Conservation (phyloP, 1,140 invertebrate species). For the Ceratina japonica region DNA sequence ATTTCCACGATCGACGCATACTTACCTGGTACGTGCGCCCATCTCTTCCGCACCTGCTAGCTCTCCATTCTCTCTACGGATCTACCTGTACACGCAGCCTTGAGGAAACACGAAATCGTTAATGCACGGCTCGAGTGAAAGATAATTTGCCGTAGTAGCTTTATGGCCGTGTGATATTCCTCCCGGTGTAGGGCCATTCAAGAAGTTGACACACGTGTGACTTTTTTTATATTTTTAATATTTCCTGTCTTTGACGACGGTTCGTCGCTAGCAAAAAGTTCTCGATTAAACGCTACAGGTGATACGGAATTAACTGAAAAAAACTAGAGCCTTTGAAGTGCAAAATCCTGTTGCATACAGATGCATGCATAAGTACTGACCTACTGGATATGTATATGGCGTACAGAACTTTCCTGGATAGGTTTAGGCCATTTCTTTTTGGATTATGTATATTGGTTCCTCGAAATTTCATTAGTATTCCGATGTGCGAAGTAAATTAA, state of each 20-base stretch:
- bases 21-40: constrained; percentile 18
- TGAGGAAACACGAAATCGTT: constrained; percentile 5
- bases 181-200: too few relatives aligned
- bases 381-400: not conserved
- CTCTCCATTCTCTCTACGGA: not conserved
- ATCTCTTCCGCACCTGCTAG: not conserved
- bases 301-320: too few relatives aligned
- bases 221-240: too few relatives aligned
- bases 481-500: too few relatives aligned
- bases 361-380: too few relatives aligned
- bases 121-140: not conserved
- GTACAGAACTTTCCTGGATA: not conserved
- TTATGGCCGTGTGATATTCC: too few relatives aligned
- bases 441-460: not conserved
- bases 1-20: constrained; percentile 43
- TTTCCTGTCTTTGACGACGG: too few relatives aligned
- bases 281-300: too few relatives aligned
- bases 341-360: too few relatives aligned
- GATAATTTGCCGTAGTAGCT: constrained; percentile 4
- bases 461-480: too few relatives aligned
- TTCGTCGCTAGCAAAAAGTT: too few relatives aligned
- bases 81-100: constrained; percentile 15
- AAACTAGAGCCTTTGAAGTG: too few relatives aligned
- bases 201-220: not conserved
- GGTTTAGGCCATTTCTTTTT: not conserved